phyloP scores from a whole-genome alignment of 2,113 vertebrate genomes.

The Solenodon paradoxus region DNA sequence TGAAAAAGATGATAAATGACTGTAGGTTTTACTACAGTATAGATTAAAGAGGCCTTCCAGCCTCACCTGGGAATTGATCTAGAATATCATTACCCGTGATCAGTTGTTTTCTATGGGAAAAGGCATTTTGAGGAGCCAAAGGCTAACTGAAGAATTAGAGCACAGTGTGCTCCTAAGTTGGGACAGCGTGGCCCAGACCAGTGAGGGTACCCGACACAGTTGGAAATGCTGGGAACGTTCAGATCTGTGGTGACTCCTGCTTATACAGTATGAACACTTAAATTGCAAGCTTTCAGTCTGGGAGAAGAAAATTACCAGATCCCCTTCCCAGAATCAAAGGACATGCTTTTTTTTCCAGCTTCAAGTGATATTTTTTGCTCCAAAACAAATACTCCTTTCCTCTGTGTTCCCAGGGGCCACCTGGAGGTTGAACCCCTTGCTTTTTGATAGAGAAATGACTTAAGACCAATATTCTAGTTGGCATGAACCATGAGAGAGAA shows the following conservation, averaged over 20 bases:
- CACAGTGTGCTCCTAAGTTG: background rate
- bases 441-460: background rate
- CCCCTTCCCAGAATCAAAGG: slow-evolving; percentile 31
- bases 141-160: background rate
- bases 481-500: background rate
- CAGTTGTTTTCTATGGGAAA: background rate
- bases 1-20: background rate
- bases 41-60: background rate
- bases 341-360: background rate
- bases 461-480: background rate
- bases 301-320: background rate
- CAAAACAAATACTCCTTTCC: background rate
- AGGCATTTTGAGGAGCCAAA: background rate
- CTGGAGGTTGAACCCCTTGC: background rate
- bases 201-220: background rate
- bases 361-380: background rate
- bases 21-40: background rate
- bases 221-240: background rate
- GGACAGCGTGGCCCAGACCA: background rate
- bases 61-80: background rate
- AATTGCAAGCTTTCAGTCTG: background rate
- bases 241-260: background rate
- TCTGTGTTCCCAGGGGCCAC: background rate
- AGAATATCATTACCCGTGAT: too few relatives aligned
- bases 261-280: background rate